Base-by-base conservation (phyloP, 2,797 vertebrate genomes). In the Catamblyrhynchus diadema region DNA sequence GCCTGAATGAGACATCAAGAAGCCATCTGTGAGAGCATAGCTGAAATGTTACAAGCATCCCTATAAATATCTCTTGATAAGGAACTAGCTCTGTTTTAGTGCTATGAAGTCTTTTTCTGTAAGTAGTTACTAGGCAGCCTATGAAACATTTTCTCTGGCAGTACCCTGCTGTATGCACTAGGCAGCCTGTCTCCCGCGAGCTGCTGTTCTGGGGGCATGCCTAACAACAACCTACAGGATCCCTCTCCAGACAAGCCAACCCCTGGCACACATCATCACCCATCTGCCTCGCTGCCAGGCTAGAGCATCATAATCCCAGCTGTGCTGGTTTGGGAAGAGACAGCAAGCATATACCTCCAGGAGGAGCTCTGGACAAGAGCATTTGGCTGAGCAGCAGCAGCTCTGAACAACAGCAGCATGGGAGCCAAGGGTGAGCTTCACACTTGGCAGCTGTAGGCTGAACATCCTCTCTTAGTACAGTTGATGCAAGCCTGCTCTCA, bases 101-200 rank as follows among this genome's bases (percentile, higher is more conserved):
- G 59, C 65, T 30, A 72, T 7, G 24, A 78, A 93, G 22, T 41
- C 50, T 91, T 93, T 94, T 94, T 81, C 27, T 83, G 45, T 44
- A 78, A 57, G 61, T 59, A 69, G 85, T 83, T 86, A 86, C 91
- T 44, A 95, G 79, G 82, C 93, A 95, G 94, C 62, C 89, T 70
- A 19, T 47, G 73, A 81, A 81, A 51, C 79, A 48, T 65, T 60
- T 82, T 88, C 57, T 47, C 54, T 72, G 80, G 59, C 82, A 91
- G 61, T 11, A 67, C 13, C 37, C 20, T 11, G 3, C 54, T n/a
- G 47, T 4, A 44, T 17, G 54, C 51, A 41, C 23, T 14, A 79
- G 62, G 70, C 66, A 90, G 70, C 7, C 50, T 75, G 59, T 59
- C 62, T 92, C 70, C 57, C 30, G 72, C 6, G 20, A 61, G 73